Conservation (phyloP, 1,140 invertebrate genomes). For the Drosophila tsacasi region DNA sequence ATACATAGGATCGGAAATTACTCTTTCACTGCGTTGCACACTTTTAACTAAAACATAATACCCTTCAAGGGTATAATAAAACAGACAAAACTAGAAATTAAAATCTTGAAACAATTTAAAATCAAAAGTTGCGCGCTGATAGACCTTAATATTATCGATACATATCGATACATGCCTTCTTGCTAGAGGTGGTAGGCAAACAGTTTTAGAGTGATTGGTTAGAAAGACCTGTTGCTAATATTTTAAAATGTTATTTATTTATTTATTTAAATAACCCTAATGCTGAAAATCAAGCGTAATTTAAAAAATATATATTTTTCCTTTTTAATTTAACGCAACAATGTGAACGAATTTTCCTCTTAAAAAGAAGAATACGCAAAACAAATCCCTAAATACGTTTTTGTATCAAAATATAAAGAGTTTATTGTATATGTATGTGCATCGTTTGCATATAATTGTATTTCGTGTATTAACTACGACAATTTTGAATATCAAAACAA, state of each 20-base stretch:
- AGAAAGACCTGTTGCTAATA: neutral
- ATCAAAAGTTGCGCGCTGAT: too few relatives aligned
- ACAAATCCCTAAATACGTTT: neutral
- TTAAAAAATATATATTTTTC: neutral
- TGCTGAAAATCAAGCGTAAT: neutral
- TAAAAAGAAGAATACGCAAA: neutral
- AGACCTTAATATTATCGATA: too few relatives aligned
- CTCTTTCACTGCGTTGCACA: too few relatives aligned
- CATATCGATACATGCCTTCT: too few relatives aligned
- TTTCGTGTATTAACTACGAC: constrained; percentile 35
- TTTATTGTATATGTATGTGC: constrained; percentile 36
- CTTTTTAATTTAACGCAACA: neutral
- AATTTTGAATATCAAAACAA: constrained; percentile 56
- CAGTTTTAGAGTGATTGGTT: neutral
- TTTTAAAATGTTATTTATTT: neutral
- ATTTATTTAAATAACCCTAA: neutral
- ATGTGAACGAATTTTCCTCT: neutral
- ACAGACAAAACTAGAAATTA: too few relatives aligned
- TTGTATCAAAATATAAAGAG: constrained; percentile 40
- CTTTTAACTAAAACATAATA: too few relatives aligned
- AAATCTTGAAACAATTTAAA: too few relatives aligned
- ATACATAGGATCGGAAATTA: too few relatives aligned
- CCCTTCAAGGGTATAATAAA: too few relatives aligned
- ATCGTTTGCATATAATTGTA: constrained; percentile 36
- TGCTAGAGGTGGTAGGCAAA: too few relatives aligned